A percentile compares a stretch with the other conserved stretches of the same genome.
phyloP scores from a whole-genome alignment of 2,888 invertebrate species.

The Hypena proboscidalis region DNA sequence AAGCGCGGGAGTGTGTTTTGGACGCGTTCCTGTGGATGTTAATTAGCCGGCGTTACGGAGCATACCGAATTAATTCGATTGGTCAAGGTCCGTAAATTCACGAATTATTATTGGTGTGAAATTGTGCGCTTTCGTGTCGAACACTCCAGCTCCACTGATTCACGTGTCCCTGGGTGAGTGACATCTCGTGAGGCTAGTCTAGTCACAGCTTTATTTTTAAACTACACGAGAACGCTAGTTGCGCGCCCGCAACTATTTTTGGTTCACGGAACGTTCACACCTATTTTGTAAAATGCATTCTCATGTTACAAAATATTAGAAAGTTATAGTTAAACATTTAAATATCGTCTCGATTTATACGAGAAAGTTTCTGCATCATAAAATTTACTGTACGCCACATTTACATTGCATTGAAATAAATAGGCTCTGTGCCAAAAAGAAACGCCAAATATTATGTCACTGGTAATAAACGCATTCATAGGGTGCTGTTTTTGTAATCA shows the following conservation, averaged over 20 bases:
- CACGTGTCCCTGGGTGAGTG: constrained; percentile 75
- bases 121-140: constrained; percentile 56
- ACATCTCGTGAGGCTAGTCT: constrained; percentile 62
- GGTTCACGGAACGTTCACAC: constrained; percentile 70
- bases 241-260: constrained; percentile 76
- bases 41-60: constrained; percentile 65
- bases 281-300: constrained; percentile 68
- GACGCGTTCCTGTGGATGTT: constrained; percentile 60
- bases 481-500: constrained; percentile 20
- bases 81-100: constrained; percentile 67
- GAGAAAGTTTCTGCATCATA: too few relatives aligned
- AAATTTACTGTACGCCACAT: too few relatives aligned
- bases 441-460: constrained; percentile 7
- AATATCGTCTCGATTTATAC: constrained; percentile 1
- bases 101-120: constrained; percentile 60
- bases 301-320: constrained; percentile 69
- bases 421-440: constrained; percentile 22
- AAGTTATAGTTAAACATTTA: constrained; percentile 23
- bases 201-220: constrained; percentile 73
- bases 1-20: constrained; percentile 62
- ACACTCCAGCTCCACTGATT: constrained; percentile 49
- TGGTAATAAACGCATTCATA: constrained; percentile 8
- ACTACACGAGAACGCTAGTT: constrained; percentile 60
- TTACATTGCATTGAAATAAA: constrained; percentile 2
- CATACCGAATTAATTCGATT: constrained; percentile 62